Conservation (phyloP, 2,113 vertebrate genomes). For the Caretta caretta region DNA sequence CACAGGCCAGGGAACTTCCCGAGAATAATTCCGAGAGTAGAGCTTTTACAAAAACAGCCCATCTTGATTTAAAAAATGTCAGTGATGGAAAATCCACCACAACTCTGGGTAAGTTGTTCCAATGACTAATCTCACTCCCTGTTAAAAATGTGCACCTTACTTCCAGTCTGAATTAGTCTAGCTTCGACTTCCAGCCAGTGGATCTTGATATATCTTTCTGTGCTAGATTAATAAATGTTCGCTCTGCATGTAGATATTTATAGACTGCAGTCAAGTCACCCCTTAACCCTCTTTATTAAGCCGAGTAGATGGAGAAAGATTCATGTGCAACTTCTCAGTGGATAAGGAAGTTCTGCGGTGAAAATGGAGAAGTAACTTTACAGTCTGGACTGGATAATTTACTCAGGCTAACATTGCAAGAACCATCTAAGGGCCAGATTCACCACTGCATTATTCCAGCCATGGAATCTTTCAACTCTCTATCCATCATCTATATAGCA, state of each 20-base stretch:
- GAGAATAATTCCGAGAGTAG: not conserved
- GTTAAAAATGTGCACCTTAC: not conserved
- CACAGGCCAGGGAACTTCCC: not conserved
- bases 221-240: not conserved
- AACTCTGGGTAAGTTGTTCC: not conserved
- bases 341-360: accelerated
- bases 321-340: conserved; percentile 12
- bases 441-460: not conserved
- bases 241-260: not conserved
- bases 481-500: not conserved
- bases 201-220: not conserved
- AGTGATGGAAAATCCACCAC: not conserved
- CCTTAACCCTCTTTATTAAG: not conserved
- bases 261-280: not conserved
- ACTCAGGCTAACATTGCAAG: not conserved
- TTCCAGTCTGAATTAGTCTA: not conserved
- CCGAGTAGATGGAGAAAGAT: not conserved
- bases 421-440: not conserved
- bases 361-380: not conserved
- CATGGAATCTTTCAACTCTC: not conserved
- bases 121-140: not conserved
- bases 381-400: not conserved
- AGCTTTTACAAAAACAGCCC: not conserved
- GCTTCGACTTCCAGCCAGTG: not conserved
- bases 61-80: not conserved